A percentile compares a stretch with the other conserved stretches of the same genome.
These are phyloP conservation scores for Ochlodes sylvanus DNA, from an alignment of 2,888 invertebrate species.

Conservation along the genomic window DNA sequence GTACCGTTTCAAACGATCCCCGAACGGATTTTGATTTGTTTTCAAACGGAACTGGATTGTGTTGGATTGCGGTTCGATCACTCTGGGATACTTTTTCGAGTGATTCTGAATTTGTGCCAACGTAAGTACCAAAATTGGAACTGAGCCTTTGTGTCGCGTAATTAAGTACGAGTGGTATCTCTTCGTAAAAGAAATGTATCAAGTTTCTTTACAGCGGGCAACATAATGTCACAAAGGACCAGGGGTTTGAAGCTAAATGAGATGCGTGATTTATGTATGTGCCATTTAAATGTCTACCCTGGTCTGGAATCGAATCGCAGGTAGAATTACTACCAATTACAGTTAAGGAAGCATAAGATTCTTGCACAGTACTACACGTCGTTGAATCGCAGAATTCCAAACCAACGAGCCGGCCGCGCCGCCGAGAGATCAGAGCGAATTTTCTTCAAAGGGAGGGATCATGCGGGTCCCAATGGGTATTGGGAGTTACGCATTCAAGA, in stretches of 20 bases:
- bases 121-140: slow-evolving; percentile 27
- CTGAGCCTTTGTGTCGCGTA: slow-evolving; percentile 27
- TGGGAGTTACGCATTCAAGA: too few relatives aligned
- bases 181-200: slow-evolving; percentile 6
- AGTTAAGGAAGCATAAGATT: neutral
- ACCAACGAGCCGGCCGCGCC: slow-evolving; percentile 24
- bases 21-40: slow-evolving; percentile 37
- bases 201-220: neutral
- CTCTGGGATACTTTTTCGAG: slow-evolving; percentile 28
- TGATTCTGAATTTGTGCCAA: slow-evolving; percentile 30
- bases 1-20: slow-evolving; percentile 35
- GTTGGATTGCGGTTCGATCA: slow-evolving; percentile 34
- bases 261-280: too few relatives aligned
- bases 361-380: neutral
- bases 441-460: slow-evolving; percentile 13
- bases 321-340: too few relatives aligned
- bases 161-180: slow-evolving; percentile 17
- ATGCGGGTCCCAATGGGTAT: neutral
- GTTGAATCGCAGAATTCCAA: slow-evolving; percentile 18
- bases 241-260: neutral
- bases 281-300: too few relatives aligned
- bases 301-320: neutral
- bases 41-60: slow-evolving; percentile 32
- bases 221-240: neutral
- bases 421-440: slow-evolving; percentile 8